A percentile compares a stretch with the other conserved stretches of the same genome.
Evolutionary conservation across 2,888 invertebrate species (phyloP).

Genomic region (Orchesella flavescens): DNA sequence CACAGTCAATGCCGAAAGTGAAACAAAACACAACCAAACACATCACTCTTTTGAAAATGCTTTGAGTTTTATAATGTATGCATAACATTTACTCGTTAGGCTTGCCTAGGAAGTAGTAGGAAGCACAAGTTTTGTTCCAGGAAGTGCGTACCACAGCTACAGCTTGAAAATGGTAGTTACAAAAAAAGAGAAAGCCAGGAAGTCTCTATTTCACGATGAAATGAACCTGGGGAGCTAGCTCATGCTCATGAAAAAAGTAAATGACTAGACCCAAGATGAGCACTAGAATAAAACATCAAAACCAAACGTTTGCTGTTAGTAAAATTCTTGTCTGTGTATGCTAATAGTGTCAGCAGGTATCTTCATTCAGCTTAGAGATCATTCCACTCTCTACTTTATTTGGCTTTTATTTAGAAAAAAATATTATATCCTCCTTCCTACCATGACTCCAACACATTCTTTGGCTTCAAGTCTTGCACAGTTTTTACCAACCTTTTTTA

Average conservation of each 20-base stretch:
- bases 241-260: conserved; percentile 55
- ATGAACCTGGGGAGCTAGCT: conserved; percentile 56
- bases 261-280: conserved; percentile 52
- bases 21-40: conserved; percentile 31
- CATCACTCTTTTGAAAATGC: conserved; percentile 33
- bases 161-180: conserved; percentile 39
- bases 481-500: conserved; percentile 9
- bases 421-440: background rate
- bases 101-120: background rate
- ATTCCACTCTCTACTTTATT: background rate
- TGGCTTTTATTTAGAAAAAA: background rate
- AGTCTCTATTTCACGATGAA: conserved; percentile 56
- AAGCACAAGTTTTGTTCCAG: conserved; percentile 18
- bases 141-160: conserved; percentile 33
- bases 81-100: conserved; percentile 10
- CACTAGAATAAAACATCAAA: conserved; percentile 45
- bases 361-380: too few species aligned
- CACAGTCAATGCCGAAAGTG: conserved; percentile 26
- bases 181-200: conserved; percentile 21
- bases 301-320: conserved; percentile 21
- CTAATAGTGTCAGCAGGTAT: background rate
- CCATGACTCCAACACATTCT: background rate
- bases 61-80: conserved; percentile 28
- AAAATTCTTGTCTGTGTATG: background rate
- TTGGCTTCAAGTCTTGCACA: background rate